Conservation (phyloP, 2,888 invertebrate genomes). For the Machimus rusticus region DNA sequence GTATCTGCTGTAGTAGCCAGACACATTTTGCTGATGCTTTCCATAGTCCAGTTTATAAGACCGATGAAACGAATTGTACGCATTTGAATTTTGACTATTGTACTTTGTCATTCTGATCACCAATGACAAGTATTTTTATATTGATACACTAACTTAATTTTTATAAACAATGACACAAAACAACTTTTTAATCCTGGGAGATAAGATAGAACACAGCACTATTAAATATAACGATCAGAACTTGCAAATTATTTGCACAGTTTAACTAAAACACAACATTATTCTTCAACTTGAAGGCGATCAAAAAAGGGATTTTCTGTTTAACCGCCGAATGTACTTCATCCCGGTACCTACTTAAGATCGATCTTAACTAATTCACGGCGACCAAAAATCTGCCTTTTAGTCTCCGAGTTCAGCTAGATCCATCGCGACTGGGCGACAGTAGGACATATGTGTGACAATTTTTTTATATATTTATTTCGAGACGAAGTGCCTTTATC, state of each 20-base stretch:
- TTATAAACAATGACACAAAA: background rate
- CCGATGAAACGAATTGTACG: background rate
- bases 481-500: background rate
- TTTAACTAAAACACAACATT: background rate
- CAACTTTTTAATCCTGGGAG: background rate
- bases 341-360: background rate
- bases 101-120: conserved; percentile 43
- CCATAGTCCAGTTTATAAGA: conserved; percentile 39
- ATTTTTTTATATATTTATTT: conserved; percentile 5
- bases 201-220: background rate
- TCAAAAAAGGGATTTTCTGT: background rate
- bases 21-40: conserved; percentile 40
- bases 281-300: background rate
- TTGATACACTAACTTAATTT: background rate
- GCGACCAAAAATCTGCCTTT: conserved; percentile 13
- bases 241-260: background rate
- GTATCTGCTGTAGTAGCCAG: conserved; percentile 23
- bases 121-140: background rate
- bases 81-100: conserved; percentile 6
- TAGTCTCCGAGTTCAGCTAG: background rate
- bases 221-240: background rate
- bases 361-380: conserved; percentile 27
- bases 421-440: conserved; percentile 7
- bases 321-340: background rate
- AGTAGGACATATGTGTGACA: conserved; percentile 21